These are phyloP conservation scores for Plagodis pulveraria DNA, from an alignment of 2,888 invertebrate genomes.

Conservation along the genomic window DNA sequence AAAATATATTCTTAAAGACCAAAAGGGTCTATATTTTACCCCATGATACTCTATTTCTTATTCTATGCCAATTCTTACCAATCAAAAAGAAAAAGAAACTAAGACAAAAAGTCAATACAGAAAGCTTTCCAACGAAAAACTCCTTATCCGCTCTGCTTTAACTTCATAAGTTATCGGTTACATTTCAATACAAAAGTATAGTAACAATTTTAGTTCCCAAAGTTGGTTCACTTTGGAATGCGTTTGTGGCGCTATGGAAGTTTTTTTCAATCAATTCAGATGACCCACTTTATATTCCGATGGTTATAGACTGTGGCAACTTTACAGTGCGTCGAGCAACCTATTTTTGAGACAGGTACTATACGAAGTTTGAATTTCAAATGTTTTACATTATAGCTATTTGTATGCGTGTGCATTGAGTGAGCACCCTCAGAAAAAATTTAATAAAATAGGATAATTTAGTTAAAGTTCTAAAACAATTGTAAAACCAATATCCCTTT, in stretches of 20 bases:
- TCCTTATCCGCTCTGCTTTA: slow-evolving; percentile 12
- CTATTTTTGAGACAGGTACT: too few species aligned
- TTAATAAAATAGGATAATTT: too few species aligned
- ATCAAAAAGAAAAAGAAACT: slow-evolving; percentile 3
- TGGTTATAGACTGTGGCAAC: slow-evolving; percentile 66
- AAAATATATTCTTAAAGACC: too few species aligned
- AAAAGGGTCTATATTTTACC: too few species aligned
- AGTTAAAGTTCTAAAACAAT: too few species aligned
- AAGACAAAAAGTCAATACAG: slow-evolving; percentile 1
- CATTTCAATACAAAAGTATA: slow-evolving; percentile 23
- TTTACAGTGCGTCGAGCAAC: slow-evolving; percentile 42
- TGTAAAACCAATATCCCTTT: too few species aligned
- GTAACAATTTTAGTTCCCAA: slow-evolving; percentile 26
- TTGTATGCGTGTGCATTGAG: too few species aligned
- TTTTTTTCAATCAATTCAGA: slow-evolving; percentile 69
- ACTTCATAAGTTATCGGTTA: slow-evolving; percentile 25
- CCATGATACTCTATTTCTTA: too few species aligned
- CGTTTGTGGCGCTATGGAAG: slow-evolving; percentile 41
- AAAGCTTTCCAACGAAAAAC: slow-evolving; percentile 6
- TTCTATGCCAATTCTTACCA: neutral
- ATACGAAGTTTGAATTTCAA: too few species aligned
- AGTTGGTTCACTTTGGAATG: slow-evolving; percentile 20
- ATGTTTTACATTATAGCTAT: too few species aligned
- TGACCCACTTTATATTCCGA: slow-evolving; percentile 69
- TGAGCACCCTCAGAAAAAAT: too few species aligned